Evolutionary conservation across 2,888 invertebrate genomes (phyloP), one percentile per base, ranked within the genome.

Genomic region (Dynastes hyllus): DNA sequence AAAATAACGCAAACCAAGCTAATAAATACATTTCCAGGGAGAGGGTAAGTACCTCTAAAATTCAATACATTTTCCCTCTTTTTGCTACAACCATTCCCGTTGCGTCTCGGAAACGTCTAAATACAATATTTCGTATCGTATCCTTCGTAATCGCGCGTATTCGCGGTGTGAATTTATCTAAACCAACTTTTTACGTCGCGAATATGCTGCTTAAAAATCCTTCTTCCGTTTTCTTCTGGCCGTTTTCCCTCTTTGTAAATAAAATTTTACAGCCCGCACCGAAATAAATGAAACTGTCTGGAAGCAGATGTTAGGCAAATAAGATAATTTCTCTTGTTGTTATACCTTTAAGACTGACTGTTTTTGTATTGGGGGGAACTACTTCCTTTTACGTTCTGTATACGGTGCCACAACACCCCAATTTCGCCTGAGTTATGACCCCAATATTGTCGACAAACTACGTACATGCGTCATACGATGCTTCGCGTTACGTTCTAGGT

Each of bases 361-460:
- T 58, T 73, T 73, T 73, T 73, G 73, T 51, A 58, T 22, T 53
- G 16, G 53, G 16, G 22, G 6, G 27, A 58, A 73, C 37, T 32
- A 58, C 40, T 73, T 58, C 37, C 58, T 55, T 71, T 37, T 71
- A 16, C 67, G 16, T 69, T 66, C n/a, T n/a, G 32, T 5, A 13
- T 11, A 6, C n/a, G 51, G 53, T 50, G 65, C 69, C 69, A 77
- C 70, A 50, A 22, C 45, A 55, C 73, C 73, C 79, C 76, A 66
- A 67, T 65, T 76, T 78, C 78, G 65, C 78, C 73, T 81, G 81
- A 81, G 80, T 81, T 81, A 81, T 80, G 61, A 78, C 81, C 71
- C 67, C 78, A 78, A 80, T 81, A 80, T 71, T 77, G 58, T 58
- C 37, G 78, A 80, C 80, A 65, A 67, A 80, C 73, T 78, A 78